Base-by-base conservation (phyloP, 1,140 invertebrate species). In the Drosophila orosa region DNA sequence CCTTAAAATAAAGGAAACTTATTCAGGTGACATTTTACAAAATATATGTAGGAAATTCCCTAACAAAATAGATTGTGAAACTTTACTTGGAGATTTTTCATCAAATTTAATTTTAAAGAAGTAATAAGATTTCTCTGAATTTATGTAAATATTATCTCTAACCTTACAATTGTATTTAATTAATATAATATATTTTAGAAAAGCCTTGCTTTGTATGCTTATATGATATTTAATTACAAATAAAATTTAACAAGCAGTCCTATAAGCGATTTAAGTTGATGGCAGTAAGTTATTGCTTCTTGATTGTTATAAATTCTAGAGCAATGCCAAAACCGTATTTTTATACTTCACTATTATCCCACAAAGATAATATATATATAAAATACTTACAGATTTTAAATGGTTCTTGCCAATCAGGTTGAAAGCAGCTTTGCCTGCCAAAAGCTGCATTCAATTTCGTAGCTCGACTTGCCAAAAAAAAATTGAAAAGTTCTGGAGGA, bases 391-490 rank as follows among this genome's bases (percentile, higher is more conserved):
- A 54, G 13, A 22, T 35, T 54, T 37, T 3, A 22, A 54, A 31
- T 54, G 50, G 19, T 22, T 13, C 19, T n/a, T 54, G 50, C 50
- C 50, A 54, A 54, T 54, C 50, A 54, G 31, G 8, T 24, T 54
- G 31, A 54, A 54, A 54, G 50, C 50, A 35, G 50, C 50, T 35
- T 54, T 35, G 50, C 19, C 50, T 54, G 50, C 40, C 37, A 63
- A 63, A 37, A 35, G 22, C 47, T 58, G n/a, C 54, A 74, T 81
- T 62, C 33, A 59, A 73, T 73, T 74, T 74, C 50, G 40, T 56
- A 31, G 37, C n/a, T 56, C n/a, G 40, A 37, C 24, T n/a, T 78
- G 57, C 57, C 79, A 81, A 58, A 45, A 75, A 54, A 56, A 66
- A 33, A 29, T 33, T 35, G 5, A 24, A 59, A 47, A 55, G 47